Percentiles rank a stretch among this genome's conserved stretches.
phyloP scores from a whole-genome alignment of 1,140 invertebrate species.

The Hypothenemus hampei region DNA sequence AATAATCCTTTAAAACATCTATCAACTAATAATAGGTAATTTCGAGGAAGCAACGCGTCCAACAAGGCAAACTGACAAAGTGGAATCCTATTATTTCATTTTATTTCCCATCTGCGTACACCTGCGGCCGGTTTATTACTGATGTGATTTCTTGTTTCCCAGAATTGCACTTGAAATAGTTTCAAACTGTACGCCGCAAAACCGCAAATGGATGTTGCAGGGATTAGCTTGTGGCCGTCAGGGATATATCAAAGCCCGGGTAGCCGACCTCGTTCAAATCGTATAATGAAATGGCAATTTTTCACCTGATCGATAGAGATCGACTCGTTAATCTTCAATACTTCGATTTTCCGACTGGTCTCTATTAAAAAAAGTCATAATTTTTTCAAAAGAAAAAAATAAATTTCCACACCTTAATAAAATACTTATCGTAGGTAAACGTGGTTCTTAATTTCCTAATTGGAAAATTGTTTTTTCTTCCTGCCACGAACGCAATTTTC shows the following conservation, averaged over 20 bases:
- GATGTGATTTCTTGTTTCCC: conserved; percentile 27
- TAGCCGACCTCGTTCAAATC: neutral
- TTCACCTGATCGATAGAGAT: neutral
- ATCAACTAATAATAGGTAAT: too few relatives aligned
- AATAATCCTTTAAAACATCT: too few relatives aligned
- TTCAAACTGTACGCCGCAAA: conserved; percentile 15
- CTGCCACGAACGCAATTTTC: too few relatives aligned
- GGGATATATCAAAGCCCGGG: conserved; percentile 11
- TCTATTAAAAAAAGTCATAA: neutral
- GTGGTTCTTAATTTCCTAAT: too few relatives aligned
- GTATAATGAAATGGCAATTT: too few relatives aligned
- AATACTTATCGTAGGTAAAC: neutral
- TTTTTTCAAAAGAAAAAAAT: neutral
- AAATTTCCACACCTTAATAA: neutral
- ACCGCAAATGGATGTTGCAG: conserved; percentile 25
- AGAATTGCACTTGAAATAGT: conserved; percentile 28
- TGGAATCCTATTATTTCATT: conserved; percentile 26
- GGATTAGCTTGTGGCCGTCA: conserved; percentile 18
- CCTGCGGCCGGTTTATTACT: conserved; percentile 23
- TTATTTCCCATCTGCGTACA: conserved; percentile 19
- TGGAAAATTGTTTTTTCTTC: too few relatives aligned
- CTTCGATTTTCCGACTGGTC: too few relatives aligned
- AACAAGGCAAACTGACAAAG: conserved; percentile 4
- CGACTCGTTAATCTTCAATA: neutral
- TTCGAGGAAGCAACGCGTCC: too few relatives aligned